Evolutionary conservation across 2,797 vertebrate species (phyloP), one percentile per base, ranked within the genome.

Genomic region (Vultur gryphus): DNA sequence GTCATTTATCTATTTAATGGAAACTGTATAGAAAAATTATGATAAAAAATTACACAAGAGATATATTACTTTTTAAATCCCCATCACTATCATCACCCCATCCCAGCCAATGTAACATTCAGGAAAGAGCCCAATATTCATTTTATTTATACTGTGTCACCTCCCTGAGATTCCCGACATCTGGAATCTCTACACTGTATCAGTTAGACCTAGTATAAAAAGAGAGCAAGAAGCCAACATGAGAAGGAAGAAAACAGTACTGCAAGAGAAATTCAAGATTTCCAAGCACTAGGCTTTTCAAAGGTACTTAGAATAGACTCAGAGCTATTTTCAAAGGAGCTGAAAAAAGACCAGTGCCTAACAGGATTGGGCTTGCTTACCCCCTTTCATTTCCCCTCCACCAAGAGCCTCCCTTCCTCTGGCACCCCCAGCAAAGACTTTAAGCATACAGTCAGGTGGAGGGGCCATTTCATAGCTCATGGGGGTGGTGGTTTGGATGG

Each of bases 1-100:
- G 84, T 77, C 87, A 97, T 95, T 95, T 51, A 93, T 96, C 95
- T 94, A 85, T 70, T 96, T 96, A 95, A 97, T 97, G 43, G 76
- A 89, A 96, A 91, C 76, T 82, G 69, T 84, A 96, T 76, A 94
- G 94, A 89, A 97, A 93, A 96, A 86, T 94, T 92, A 92, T 66
- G 44, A 95, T 92, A 66, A 94, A 93, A 95, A 96, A 97, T 96
- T 86, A 91, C 89, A 91, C 12, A 39, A 58, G 72, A 89, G 91
- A 96, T 85, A 65, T 67, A 94, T 97, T 69, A 91, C 93, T 87
- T 94, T 87, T 97, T 89, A 81, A 96, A 94, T 82, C 62, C 61
- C 66, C 46, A 41, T 80, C 88, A 83, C 81, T 82, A 83, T 64
- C 84, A 83, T 75, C 87, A 83, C 61, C 39, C 93, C 43, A 77